Percentiles rank a stretch among this genome's conserved stretches.
Conservation (phyloP, 2,888 invertebrate species). For the Xanthorhoe spadicearia region DNA sequence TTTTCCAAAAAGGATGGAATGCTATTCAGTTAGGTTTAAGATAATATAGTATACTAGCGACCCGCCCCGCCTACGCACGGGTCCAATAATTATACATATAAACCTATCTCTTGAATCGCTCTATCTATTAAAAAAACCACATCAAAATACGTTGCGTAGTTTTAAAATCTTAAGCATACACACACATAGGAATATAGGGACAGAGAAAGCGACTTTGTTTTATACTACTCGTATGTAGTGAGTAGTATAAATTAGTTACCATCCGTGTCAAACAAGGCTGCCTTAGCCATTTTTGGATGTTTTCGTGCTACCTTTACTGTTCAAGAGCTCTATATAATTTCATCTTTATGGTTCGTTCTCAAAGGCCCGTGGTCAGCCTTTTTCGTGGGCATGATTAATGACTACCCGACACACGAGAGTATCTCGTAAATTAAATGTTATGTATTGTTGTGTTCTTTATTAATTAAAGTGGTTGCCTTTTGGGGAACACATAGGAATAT, state of each 20-base stretch:
- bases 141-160: too few species aligned
- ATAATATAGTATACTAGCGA: too few species aligned
- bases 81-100: too few species aligned
- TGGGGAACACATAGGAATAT: too few species aligned
- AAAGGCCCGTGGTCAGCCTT: slow-evolving; percentile 36
- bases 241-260: too few species aligned
- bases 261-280: slow-evolving; percentile 5
- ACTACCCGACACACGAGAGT: slow-evolving; percentile 28
- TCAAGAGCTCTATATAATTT: slow-evolving; percentile 17
- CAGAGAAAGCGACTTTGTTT: too few species aligned
- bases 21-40: background rate
- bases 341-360: slow-evolving; percentile 9
- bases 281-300: slow-evolving; percentile 4
- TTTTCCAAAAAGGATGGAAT: slow-evolving; percentile 3
- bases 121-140: too few species aligned
- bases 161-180: too few species aligned
- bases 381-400: slow-evolving; percentile 42
- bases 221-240: too few species aligned
- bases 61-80: too few species aligned
- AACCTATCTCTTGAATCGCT: too few species aligned
- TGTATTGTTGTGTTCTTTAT: slow-evolving; percentile 36
- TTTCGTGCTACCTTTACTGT: background rate
- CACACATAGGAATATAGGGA: too few species aligned
- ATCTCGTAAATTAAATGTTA: slow-evolving; percentile 44
- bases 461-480: slow-evolving; percentile 34